Percentiles rank a stretch among this genome's conserved stretches.
phyloP scores from a whole-genome alignment of 2,888 invertebrate genomes.

The Vanessa cardui region DNA sequence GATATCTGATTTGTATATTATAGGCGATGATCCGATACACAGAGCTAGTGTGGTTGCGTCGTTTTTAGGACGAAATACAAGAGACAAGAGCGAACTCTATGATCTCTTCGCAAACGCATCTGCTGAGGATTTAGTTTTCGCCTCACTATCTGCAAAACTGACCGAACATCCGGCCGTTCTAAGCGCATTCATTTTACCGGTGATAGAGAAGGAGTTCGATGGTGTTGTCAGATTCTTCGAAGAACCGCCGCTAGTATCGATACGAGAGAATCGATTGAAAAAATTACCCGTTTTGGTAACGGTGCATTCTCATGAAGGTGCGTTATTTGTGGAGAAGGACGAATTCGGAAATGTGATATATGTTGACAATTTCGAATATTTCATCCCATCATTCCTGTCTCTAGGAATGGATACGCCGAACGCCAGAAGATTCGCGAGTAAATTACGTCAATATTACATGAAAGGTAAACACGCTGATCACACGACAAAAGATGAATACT shows the following conservation, averaged over 20 bases:
- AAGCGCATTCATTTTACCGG: conserved; percentile 58
- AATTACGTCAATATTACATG: conserved; percentile 59
- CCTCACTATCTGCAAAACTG: conserved; percentile 53
- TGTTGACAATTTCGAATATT: conserved; percentile 56
- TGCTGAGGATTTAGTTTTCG: conserved; percentile 59
- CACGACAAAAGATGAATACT: conserved; percentile 50
- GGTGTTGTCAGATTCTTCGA: conserved; percentile 58
- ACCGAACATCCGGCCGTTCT: conserved; percentile 49
- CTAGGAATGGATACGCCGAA: conserved; percentile 45
- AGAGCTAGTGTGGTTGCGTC: conserved; percentile 57
- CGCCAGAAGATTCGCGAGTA: conserved; percentile 45
- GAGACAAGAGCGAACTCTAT: conserved; percentile 49
- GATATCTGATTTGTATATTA: conserved; percentile 60
- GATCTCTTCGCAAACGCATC: conserved; percentile 54
- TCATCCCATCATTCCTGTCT: conserved; percentile 56
- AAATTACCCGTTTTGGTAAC: conserved; percentile 61
- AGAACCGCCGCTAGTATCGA: conserved; percentile 54
- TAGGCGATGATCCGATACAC: conserved; percentile 57
- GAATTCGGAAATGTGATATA: conserved; percentile 53
- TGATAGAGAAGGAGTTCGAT: conserved; percentile 62
- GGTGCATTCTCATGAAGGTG: conserved; percentile 61
- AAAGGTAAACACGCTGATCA: conserved; percentile 47
- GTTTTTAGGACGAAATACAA: conserved; percentile 54
- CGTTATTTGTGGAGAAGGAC: conserved; percentile 55
- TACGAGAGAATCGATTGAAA: conserved; percentile 51